These are phyloP conservation scores for Hymenochirus boettgeri DNA, from an alignment of 2,113 vertebrate species.

Conservation along the genomic window DNA sequence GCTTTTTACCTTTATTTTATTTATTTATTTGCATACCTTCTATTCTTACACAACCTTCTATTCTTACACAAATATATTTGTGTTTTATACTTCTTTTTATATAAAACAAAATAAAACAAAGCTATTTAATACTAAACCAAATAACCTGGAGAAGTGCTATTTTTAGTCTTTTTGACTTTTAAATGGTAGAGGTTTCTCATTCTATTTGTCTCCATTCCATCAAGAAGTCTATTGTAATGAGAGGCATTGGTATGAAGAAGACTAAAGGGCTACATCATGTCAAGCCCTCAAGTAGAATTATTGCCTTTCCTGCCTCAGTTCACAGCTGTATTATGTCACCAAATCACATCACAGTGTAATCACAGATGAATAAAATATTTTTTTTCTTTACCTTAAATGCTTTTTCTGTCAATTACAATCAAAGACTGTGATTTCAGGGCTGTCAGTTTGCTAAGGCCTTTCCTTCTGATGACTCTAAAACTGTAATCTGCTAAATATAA, in stretches of 20 bases:
- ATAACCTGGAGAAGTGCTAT: slow-evolving; percentile 55
- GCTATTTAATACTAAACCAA: slow-evolving; percentile 51
- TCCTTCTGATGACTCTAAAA: slow-evolving; percentile 73
- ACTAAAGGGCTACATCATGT: slow-evolving; percentile 65
- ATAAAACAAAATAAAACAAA: slow-evolving; percentile 10
- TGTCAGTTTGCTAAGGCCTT: slow-evolving; percentile 66
- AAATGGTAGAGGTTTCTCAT: slow-evolving; percentile 58
- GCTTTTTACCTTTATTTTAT: no score
- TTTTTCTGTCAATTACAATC: slow-evolving; percentile 90
- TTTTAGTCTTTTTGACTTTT: slow-evolving; percentile 62
- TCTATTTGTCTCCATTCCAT: slow-evolving; percentile 67
- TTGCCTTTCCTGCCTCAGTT: slow-evolving; percentile 69
- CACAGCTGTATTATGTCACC: slow-evolving; percentile 79
- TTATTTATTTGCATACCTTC: no score
- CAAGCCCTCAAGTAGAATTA: slow-evolving; percentile 70
- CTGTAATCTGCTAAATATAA: slow-evolving; percentile 78
- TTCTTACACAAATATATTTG: no score
- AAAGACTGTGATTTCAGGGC: slow-evolving; percentile 79
- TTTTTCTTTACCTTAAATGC: slow-evolving; percentile 73
- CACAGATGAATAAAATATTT: slow-evolving; percentile 81
- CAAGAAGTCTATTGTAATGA: slow-evolving; percentile 63
- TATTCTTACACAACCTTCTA: no score
- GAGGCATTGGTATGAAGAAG: slow-evolving; percentile 59
- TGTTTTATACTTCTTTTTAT: neutral
- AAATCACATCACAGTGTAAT: slow-evolving; percentile 84